Base-by-base conservation (phyloP, 2,113 vertebrate genomes). In the Brienomyrus brachyistius region DNA sequence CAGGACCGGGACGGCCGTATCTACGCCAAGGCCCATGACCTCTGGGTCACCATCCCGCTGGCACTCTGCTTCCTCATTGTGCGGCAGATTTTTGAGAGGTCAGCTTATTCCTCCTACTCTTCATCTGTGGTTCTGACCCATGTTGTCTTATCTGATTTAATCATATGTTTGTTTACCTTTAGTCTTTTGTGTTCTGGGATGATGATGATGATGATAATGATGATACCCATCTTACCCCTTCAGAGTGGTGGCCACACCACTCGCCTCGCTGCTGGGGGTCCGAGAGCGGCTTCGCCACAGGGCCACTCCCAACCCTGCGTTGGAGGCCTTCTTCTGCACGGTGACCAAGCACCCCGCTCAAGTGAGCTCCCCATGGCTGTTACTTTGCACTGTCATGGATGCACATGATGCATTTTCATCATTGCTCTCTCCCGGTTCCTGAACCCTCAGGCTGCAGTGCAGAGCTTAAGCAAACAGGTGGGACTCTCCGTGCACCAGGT, bases 71-170 rank as follows among this genome's bases (percentile, higher is more conserved):
- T 99, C 93, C 95, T 99, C 27, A 0, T 97, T 4, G 66, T 98
- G 13, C 94, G 98, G 82, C 96, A 97, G 91, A 92, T 98, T 92
- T 99, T 99, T 23, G 98, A 99, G 92, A 96, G 95, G 98, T 98
- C 93, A 96, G 97, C 91, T 45, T 59, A 48, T 19, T 59, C 31
- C 48, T 48, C 0, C 3, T 35, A 35, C 48, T 48, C 0, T 15
- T 27, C 4, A 21, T 31, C 9, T 43, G 51, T 51, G 77, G 8
- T 10, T 23, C 31, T 82, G 50, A 11, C 47, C 91, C 74, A 13
- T 88, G 9, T 87, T 1, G 23, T 80, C 31, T 80, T 15, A 43
- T 80, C 74, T 35, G 70, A 4, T 13, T 35, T 43, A 35, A 11
- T 5, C 66, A 4, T 74, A 13, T 1, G 0, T 35, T 80, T 80